Base-by-base conservation (phyloP, 2,113 vertebrate genomes). In the Procapra przewalskii region DNA sequence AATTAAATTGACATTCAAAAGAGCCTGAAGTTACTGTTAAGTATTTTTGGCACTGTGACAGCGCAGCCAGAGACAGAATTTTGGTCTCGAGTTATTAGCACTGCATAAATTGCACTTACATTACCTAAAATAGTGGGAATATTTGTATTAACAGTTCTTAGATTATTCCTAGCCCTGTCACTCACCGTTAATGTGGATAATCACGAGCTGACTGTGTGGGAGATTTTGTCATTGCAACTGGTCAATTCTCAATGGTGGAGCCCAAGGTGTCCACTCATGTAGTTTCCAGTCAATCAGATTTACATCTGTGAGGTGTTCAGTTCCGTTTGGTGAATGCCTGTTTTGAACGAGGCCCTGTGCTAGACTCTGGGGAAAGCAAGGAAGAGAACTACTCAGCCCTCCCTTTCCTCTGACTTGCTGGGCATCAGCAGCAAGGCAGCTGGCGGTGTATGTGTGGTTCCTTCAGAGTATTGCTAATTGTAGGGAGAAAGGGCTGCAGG, bases 81-180 rank as follows among this genome's bases (percentile, higher is more conserved):
- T 86, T 93, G 91, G 31, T 81, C 48, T 96, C 81, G 64, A 94
- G 80, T 75, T 95, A 97, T 94, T 88, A 36, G 48, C 50, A 33
- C 60, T 77, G 62, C 25, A 1, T 64, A 89, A 75, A 59, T 75
- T 29, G 62, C 2, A 71, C 12, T 95, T 81, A 82, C 0, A 23
- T 64, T 83, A 54, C 59, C 62, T 79, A 57, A 82, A 85, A 31
- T 71, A 36, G 27, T 86, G 82, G 92, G 88, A 94, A 55, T 60
- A 88, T 16, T 19, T 85, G 2, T 75, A 17, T 64, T 3, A 52
- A 21, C 19, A 86, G 6, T 88, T 94, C 67, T 89, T 33, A 79
- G 54, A 29, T 95, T 19, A 77, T 86, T 16, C 33, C 43, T 29
- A 0, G 83, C 29, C 60, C 60, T 90, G 29, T 36, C 40, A 14